Conservation (phyloP, 2,888 invertebrate genomes). For the Apamea monoglypha region DNA sequence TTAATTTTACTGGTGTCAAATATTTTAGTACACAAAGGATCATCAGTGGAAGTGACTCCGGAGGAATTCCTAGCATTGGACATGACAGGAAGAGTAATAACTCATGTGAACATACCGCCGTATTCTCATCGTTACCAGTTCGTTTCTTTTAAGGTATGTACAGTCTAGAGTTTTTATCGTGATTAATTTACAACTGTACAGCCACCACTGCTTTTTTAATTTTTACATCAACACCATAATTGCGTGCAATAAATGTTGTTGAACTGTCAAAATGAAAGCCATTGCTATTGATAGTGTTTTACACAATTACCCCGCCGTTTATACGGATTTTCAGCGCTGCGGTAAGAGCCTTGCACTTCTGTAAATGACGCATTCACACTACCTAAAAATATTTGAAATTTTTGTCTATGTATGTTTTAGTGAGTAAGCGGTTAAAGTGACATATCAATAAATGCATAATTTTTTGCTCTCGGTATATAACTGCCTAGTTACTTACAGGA, state of each 20-base stretch:
- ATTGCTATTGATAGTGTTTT: too few relatives aligned
- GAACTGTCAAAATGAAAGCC: too few relatives aligned
- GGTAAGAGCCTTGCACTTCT: too few relatives aligned
- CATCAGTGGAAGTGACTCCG: slow-evolving; percentile 73
- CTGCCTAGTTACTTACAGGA: neutral
- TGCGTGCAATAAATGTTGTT: too few relatives aligned
- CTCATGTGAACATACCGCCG: slow-evolving; percentile 78
- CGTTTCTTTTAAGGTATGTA: slow-evolving; percentile 77
- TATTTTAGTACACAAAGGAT: slow-evolving; percentile 66
- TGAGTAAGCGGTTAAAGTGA: neutral
- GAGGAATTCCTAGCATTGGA: slow-evolving; percentile 76
- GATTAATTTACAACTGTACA: neutral
- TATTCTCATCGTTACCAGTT: slow-evolving; percentile 73
- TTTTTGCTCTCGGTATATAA: neutral
- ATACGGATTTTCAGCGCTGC: too few relatives aligned
- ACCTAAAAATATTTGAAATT: too few relatives aligned
- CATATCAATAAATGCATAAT: neutral
- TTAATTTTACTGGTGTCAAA: neutral
- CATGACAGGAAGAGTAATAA: slow-evolving; percentile 78
- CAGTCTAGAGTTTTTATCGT: neutral
- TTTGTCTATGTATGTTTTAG: too few relatives aligned
- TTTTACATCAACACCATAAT: too few relatives aligned
- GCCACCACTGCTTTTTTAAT: too few relatives aligned
- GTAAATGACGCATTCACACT: too few relatives aligned
- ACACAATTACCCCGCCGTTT: too few relatives aligned